Percentiles rank a stretch among this genome's conserved stretches.
These are phyloP conservation scores for Pachyseris speciosa DNA, from an alignment of 64 coral and sea anemone genomes.

Conservation along the genomic window DNA sequence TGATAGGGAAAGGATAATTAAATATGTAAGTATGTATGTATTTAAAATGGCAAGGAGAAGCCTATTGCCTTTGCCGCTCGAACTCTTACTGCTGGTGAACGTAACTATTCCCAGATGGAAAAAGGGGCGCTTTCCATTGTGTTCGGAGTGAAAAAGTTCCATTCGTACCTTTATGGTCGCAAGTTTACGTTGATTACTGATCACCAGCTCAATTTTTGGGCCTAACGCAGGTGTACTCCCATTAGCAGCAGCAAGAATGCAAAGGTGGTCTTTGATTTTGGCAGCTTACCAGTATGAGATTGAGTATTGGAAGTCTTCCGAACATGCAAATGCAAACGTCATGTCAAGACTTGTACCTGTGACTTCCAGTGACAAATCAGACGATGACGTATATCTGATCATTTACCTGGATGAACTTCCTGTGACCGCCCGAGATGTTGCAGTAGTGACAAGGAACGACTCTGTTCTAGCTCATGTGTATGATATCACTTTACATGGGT, in stretches of 20 bases:
- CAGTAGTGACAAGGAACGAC: neutral
- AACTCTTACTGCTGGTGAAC: neutral
- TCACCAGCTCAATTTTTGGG: neutral
- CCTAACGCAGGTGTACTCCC: neutral
- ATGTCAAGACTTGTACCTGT: neutral
- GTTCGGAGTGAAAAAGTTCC: neutral
- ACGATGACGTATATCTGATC: neutral
- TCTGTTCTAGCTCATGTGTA: neutral
- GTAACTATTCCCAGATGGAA: neutral
- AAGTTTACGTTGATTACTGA: neutral
- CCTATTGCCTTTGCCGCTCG: neutral
- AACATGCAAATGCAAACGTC: neutral
- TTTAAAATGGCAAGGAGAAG: neutral
- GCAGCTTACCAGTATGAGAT: constrained; percentile 23
- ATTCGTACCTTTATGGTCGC: too few relatives aligned
- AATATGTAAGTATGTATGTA: too few relatives aligned
- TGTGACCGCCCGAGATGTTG: neutral
- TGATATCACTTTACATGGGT: neutral
- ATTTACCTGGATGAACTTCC: neutral
- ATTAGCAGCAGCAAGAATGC: neutral
- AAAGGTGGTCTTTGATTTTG: neutral
- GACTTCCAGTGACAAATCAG: neutral
- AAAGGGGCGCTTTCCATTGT: neutral
- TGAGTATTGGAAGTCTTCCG: neutral
- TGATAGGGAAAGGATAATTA: too few relatives aligned